Percentiles rank a stretch among this genome's conserved stretches.
Conservation (phyloP, 2,113 vertebrate genomes). For the Ahaetulla prasina region DNA sequence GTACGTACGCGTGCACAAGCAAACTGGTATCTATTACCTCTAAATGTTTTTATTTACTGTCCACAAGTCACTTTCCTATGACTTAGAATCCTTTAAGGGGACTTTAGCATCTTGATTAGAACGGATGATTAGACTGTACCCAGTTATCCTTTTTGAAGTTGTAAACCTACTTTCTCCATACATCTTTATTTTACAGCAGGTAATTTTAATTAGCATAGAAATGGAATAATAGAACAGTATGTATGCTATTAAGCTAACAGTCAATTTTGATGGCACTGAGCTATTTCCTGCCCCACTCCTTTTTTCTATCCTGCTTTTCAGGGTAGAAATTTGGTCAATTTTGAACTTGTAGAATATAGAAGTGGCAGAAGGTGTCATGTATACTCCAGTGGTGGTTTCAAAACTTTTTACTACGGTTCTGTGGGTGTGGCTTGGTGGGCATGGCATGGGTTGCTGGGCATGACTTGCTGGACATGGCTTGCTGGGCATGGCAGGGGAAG, state of each 20-base stretch:
- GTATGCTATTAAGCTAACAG: background rate
- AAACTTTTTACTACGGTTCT: too few relatives aligned
- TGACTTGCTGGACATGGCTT: too few relatives aligned
- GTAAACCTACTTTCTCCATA: background rate
- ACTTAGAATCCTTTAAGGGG: background rate
- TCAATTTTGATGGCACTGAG: background rate
- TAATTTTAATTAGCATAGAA: background rate
- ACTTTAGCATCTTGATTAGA: background rate
- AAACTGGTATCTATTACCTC: background rate
- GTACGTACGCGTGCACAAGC: too few relatives aligned
- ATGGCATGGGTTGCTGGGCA: too few relatives aligned
- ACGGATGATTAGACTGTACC: background rate
- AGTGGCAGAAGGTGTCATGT: background rate
- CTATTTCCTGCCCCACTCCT: background rate
- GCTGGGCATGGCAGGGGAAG: too few relatives aligned
- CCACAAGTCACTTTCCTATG: background rate
- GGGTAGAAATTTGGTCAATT: background rate
- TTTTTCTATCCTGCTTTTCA: background rate
- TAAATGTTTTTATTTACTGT: background rate
- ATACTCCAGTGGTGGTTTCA: too few relatives aligned
- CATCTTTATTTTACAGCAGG: background rate
- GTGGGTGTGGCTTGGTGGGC: too few relatives aligned
- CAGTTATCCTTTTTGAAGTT: background rate
- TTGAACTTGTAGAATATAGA: background rate
- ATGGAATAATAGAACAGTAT: background rate